Percentiles rank a stretch among this genome's conserved stretches.
Conservation (phyloP, 2,113 vertebrate genomes). For the Mus spicilegus region DNA sequence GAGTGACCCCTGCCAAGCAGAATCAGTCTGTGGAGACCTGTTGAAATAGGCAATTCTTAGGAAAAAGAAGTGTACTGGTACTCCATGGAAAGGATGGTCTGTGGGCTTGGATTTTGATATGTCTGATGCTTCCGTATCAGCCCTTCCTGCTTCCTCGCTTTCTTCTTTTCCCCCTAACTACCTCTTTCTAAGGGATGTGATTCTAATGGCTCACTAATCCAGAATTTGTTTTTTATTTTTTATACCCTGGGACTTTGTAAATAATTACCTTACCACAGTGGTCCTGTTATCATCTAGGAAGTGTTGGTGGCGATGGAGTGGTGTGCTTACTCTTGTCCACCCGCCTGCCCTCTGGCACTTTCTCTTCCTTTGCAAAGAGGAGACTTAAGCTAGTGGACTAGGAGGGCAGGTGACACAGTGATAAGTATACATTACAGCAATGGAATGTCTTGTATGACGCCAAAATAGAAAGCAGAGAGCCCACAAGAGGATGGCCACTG, state of each 20-base stretch:
- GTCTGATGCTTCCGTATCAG: neutral
- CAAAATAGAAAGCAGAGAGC: neutral
- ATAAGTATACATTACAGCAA: neutral
- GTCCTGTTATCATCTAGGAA: neutral
- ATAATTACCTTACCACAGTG: too few species aligned
- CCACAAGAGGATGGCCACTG: neutral
- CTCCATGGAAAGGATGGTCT: conserved; percentile 20
- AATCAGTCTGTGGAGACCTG: conserved; percentile 59
- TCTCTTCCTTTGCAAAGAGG: neutral
- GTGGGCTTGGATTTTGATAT: neutral
- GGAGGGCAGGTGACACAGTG: neutral
- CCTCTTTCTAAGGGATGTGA: neutral
- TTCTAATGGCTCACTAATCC: conserved; percentile 26
- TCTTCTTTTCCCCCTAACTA: neutral
- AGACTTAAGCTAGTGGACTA: neutral
- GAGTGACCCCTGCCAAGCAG: conserved; percentile 52
- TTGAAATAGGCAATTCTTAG: conserved; percentile 51
- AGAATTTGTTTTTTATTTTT: neutral
- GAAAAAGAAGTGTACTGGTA: conserved; percentile 49
- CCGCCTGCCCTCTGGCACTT: accelerated
- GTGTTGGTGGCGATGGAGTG: neutral
- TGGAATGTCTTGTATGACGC: neutral
- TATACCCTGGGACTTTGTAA: neutral
- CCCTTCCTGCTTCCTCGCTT: neutral
- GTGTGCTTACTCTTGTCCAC: neutral